A percentile compares a stretch with the other conserved stretches of the same genome.
Conservation (phyloP, 2,888 invertebrate species). For the Orthosia gracilis region DNA sequence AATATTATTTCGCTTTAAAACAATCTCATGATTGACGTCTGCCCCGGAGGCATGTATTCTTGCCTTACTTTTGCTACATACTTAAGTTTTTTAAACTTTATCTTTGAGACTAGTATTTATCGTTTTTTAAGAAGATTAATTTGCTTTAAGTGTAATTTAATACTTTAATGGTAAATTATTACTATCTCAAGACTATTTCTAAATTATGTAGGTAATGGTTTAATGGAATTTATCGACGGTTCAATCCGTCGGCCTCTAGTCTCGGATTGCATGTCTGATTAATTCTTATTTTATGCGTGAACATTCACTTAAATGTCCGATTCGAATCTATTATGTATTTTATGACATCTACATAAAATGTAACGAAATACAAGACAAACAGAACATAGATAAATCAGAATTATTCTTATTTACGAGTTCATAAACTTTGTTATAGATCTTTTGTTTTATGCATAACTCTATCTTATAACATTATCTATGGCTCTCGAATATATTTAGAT, state of each 20-base stretch:
- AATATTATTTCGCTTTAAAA: constrained; percentile 81
- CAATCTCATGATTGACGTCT: constrained; percentile 74
- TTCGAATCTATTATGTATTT: constrained; percentile 48
- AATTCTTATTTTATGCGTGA: constrained; percentile 51
- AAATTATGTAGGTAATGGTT: constrained; percentile 31
- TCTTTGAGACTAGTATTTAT: constrained; percentile 21
- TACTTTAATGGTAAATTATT: constrained; percentile 51
- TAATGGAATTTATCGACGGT: constrained; percentile 43
- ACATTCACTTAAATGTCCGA: constrained; percentile 43
- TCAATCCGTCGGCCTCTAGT: constrained; percentile 21
- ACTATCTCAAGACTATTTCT: constrained; percentile 18
- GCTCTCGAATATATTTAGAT: constrained; percentile 21
- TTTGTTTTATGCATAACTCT: constrained; percentile 46
- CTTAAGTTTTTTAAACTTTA: constrained; percentile 28
- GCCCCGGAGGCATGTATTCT: constrained; percentile 42
- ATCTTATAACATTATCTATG: constrained; percentile 12
- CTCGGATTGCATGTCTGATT: constrained; percentile 48
- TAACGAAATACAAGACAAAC: constrained; percentile 47
- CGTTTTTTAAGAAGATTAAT: constrained; percentile 27
- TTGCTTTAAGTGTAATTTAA: constrained; percentile 38
- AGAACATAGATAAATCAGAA: constrained; percentile 36
- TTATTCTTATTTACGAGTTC: constrained; percentile 49
- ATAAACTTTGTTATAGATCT: constrained; percentile 39
- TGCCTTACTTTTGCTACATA: constrained; percentile 38
- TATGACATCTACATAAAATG: constrained; percentile 43